Percentiles rank a stretch among this genome's conserved stretches.
Evolutionary conservation across 2,113 vertebrate genomes (phyloP).

Genomic region (Semnopithecus entellus): DNA sequence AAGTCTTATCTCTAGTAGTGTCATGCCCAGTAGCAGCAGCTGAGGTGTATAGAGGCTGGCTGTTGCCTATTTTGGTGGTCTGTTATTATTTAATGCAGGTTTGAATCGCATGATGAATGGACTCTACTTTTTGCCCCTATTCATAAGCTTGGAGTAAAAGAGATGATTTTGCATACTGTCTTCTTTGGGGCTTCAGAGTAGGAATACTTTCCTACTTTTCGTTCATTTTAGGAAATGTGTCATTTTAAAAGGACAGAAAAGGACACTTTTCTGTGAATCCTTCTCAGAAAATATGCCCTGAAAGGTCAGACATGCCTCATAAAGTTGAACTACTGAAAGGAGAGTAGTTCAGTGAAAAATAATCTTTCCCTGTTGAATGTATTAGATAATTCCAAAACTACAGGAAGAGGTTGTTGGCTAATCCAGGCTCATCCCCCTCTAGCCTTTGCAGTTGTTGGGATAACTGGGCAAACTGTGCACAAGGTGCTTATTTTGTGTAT

Average conservation of each 20-base stretch:
- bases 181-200: neutral
- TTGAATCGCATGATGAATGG: neutral
- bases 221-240: neutral
- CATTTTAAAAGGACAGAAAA: neutral
- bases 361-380: neutral
- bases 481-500: neutral
- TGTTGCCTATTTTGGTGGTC: neutral
- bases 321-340: neutral
- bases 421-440: neutral
- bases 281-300: neutral
- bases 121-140: neutral
- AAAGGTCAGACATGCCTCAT: neutral
- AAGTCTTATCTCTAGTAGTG: neutral
- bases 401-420: neutral
- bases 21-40: fast-evolving
- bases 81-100: neutral
- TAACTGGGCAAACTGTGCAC: neutral
- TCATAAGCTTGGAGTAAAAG: neutral
- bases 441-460: neutral
- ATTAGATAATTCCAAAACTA: neutral
- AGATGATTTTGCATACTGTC: neutral
- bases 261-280: neutral
- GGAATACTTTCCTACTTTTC: neutral
- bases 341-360: neutral
- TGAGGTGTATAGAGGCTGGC: neutral